Evolutionary conservation across 2,797 vertebrate species (phyloP).

Genomic region (Phoebastria nigripes): DNA sequence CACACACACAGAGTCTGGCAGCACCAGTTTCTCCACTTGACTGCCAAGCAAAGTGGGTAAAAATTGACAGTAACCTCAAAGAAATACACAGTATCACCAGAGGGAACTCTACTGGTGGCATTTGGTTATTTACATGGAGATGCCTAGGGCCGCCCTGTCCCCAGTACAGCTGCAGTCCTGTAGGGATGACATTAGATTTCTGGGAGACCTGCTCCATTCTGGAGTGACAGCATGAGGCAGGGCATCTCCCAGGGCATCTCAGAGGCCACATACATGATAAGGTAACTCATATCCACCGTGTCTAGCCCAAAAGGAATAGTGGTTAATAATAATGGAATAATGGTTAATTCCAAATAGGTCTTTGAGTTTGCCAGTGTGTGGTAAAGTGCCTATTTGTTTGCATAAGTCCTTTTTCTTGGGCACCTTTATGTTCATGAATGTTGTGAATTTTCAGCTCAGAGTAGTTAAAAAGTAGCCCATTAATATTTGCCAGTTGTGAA

Average conservation of each 20-base stretch:
- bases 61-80: not conserved
- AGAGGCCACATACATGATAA: not conserved
- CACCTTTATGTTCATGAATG: not conserved
- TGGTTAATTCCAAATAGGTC: not conserved
- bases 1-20: not conserved
- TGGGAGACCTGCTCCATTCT: not conserved
- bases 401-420: not conserved
- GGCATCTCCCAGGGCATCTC: not conserved
- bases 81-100: not conserved
- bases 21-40: not conserved
- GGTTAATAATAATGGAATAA: not conserved
- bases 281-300: accelerated
- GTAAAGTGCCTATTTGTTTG: not conserved
- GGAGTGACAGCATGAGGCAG: not conserved
- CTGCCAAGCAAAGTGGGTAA: not conserved
- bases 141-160: accelerated
- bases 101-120: not conserved
- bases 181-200: not conserved
- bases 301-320: not conserved
- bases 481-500: not conserved
- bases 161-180: not conserved
- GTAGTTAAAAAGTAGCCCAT: not conserved
- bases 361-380: not conserved
- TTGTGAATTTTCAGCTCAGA: not conserved
- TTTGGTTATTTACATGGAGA: not conserved